Evolutionary conservation across 2,113 vertebrate genomes (phyloP).

Genomic region (Semnopithecus entellus): DNA sequence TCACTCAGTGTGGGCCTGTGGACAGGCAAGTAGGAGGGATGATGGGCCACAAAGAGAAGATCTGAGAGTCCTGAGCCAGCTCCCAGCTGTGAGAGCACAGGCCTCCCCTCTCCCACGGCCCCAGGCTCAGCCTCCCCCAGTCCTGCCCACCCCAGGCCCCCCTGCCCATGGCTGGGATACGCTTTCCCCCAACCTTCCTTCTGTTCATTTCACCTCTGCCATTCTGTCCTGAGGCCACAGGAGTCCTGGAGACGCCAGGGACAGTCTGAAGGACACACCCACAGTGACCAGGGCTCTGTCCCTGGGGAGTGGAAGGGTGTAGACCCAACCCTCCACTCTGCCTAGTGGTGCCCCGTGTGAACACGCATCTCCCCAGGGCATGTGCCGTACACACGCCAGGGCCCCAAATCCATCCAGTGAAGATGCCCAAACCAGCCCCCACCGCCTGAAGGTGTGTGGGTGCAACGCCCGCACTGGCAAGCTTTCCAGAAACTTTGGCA

Average conservation of each 20-base stretch:
- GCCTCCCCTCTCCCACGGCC: background rate
- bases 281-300: background rate
- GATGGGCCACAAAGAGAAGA: too few relatives aligned
- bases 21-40: background rate
- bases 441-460: background rate
- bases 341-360: background rate
- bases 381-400: background rate
- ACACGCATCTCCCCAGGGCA: background rate
- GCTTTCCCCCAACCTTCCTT: too few relatives aligned
- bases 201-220: background rate
- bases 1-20: rapidly evolving
- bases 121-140: background rate
- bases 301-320: background rate
- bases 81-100: background rate
- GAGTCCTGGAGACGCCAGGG: background rate
- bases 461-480: background rate
- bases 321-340: background rate
- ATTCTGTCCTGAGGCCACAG: background rate
- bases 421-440: background rate
- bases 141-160: background rate
- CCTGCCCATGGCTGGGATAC: background rate
- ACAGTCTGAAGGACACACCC: background rate
- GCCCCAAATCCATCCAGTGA: background rate
- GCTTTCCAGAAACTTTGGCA: background rate
- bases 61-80: background rate